Base-by-base conservation (phyloP, 2,888 invertebrate genomes). In the Melanostoma scalare region DNA sequence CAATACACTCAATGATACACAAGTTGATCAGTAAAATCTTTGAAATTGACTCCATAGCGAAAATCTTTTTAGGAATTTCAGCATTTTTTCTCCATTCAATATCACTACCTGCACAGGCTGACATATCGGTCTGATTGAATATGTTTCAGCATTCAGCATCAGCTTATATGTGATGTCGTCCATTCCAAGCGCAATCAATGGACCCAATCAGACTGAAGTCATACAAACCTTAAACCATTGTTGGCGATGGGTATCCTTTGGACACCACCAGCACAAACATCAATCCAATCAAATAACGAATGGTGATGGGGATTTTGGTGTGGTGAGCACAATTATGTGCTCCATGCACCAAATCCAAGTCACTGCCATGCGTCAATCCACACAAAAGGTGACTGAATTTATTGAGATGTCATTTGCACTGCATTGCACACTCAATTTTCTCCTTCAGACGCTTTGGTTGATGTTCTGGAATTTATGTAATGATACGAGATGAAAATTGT, bases 321-420 rank as follows among this genome's bases (percentile, higher is more conserved):
- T 68, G 50, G 44, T 52, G 38, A 44, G 52, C 52, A 6, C 68
- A 68, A 68, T 67, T 58, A 67, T 42, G 46, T 53, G 63, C 44
- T 20, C 58, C 38, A 58, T 69, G 46, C 36, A 68, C 52, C 58
- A 65, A 67, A 56, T 36, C 20, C 65, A 63, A 74, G 63, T 58
- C 58, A 63, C 30, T 46, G 46, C 52, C 20, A 42, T 58, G 44
- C 50, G 44, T 60, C 52, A 20, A 30, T 63, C 42, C 31, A 42
- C 42, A 44, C 35, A 58, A 74, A 20, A 20, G 20, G 44, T 73
- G 74, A 58, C 63, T 75, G 35, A 71, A 65, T 75, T 72, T 80
- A 75, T 75, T 71, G 69, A 74, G 58, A 74, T 74, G 65, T 74
- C 79, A 74, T 74, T 69, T 74, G 56, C 69, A 48, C 33, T 30